These are phyloP conservation scores for Pristionchus exspectatus DNA, from an alignment of 2,888 invertebrate genomes.

Conservation along the genomic window DNA sequence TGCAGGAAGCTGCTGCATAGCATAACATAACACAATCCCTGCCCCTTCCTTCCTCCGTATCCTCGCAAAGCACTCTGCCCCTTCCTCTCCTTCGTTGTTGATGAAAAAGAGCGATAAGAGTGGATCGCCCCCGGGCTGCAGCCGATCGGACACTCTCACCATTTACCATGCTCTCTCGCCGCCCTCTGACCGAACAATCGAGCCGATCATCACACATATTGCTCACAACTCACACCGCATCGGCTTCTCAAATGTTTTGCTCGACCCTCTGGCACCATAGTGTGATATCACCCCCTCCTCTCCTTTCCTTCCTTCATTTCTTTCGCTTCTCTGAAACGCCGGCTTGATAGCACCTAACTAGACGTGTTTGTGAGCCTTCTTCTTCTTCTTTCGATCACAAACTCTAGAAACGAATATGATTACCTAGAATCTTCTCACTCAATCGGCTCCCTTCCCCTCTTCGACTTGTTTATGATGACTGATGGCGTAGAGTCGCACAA, in stretches of 20 bases:
- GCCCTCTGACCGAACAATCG: neutral
- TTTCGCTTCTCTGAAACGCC: neutral
- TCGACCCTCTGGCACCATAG: neutral
- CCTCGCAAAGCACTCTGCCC: neutral
- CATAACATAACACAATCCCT: no score
- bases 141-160: neutral
- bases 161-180: neutral
- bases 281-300: neutral
- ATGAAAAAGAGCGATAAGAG: neutral
- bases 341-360: neutral
- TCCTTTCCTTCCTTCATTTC: neutral
- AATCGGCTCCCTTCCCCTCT: neutral
- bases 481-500: neutral
- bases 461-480: conserved; percentile 1
- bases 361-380: neutral
- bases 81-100: neutral
- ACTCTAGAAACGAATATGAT: neutral
- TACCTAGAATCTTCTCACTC: conserved; percentile 8
- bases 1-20: no score
- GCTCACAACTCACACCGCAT: neutral
- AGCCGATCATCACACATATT: neutral
- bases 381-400: neutral
- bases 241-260: neutral
- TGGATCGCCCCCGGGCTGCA: neutral
- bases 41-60: no score